Evolutionary conservation across 2,797 vertebrate species (phyloP).

Genomic region (Morus bassanus): DNA sequence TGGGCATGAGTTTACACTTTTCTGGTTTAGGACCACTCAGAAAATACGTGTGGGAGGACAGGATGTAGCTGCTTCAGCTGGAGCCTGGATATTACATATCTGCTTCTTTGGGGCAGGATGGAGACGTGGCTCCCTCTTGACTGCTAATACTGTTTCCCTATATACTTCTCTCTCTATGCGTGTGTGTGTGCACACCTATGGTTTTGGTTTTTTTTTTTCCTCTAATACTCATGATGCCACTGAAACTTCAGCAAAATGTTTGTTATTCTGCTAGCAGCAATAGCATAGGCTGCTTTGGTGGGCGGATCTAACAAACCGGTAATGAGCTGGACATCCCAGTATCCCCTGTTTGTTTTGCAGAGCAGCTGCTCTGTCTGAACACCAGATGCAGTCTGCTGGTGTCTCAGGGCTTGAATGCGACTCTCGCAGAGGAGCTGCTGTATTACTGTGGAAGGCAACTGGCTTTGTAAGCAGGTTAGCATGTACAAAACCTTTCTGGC

Average conservation of each 20-base stretch:
- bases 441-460: not conserved
- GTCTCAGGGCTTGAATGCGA: not conserved
- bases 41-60: fast-evolving
- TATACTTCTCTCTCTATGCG: fast-evolving
- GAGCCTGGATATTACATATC: not conserved
- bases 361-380: not conserved
- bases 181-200: not conserved
- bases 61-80: not conserved
- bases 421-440: not conserved
- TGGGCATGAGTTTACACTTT: not conserved
- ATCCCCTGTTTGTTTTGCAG: not conserved
- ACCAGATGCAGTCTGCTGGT: not conserved
- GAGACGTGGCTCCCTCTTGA: not conserved
- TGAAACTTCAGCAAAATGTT: not conserved
- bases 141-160: fast-evolving
- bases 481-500: not conserved
- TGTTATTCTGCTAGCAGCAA: not conserved
- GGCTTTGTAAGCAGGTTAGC: not conserved
- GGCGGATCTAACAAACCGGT: not conserved
- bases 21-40: not conserved
- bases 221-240: fast-evolving
- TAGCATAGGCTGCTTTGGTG: not conserved
- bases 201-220: not conserved
- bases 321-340: not conserved
- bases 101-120: not conserved